Base-by-base conservation (phyloP, 2,113 vertebrate genomes). In the Rafetus swinhoei region DNA sequence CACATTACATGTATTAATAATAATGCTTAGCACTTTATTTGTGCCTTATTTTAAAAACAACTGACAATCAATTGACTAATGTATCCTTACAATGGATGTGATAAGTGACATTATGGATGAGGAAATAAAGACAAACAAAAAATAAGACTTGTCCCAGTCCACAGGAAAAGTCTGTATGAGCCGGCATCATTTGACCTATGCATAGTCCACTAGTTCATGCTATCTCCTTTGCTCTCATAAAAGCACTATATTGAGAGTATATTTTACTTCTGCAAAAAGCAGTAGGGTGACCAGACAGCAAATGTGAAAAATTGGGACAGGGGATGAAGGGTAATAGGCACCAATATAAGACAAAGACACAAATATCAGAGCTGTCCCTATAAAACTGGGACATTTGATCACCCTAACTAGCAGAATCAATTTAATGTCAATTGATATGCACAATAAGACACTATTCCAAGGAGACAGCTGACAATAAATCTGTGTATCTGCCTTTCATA, bases 201-300 rank as follows among this genome's bases (percentile, higher is more conserved):
- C 84, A 65, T 81, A 84, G 11, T 91, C 92, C 91, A 84, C 18
- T 0, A 81, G 91, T 82, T 95, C 3, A 4, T 57, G 88, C 84
- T 88, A 79, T 52, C 72, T 83, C n/a, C 59, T 0, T 56, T 90
- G 94, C 94, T 89, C 97, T 97, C 95, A 97, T 84, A 88, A 87
- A 90, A 84, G 27, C 86, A 93, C 16, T 74, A n/a, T 35, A 74
- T 74, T 74, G 69, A 74, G 39, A 74, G 90, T 24, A 84, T 93
- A 97, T 95, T 95, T 96, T 96, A 91, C 97, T 94, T 97, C 90
- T 95, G 86, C 4, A 55, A 95, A 88, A 86, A 90, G 22, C 91
- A 45, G 45, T 45, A 6, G 45, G 45, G 45, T 45, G 45, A 45
- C 45, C 45, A 45, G 45, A 45, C 45, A 45, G 45, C 45, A 45